Percentiles rank a stretch among this genome's conserved stretches.
These are phyloP conservation scores for Staurois parvus DNA, from an alignment of 2,797 vertebrate species.

Conservation along the genomic window DNA sequence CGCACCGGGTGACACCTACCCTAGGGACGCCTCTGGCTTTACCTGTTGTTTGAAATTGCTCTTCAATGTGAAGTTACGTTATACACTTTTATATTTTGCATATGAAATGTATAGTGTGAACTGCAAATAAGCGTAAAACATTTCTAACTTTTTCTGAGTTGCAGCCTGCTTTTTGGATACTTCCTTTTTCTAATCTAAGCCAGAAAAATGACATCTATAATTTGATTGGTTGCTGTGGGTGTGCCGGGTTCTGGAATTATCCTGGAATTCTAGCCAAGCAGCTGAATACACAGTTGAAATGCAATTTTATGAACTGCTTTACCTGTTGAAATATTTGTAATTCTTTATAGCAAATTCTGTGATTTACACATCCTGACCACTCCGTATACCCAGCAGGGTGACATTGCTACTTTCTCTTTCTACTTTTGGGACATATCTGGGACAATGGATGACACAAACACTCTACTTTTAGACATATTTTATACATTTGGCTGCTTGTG, in stretches of 20 bases:
- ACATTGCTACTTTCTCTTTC: neutral
- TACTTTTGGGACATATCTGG: neutral
- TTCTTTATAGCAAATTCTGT: neutral
- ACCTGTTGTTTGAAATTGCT: too few relatives aligned
- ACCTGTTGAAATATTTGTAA: neutral
- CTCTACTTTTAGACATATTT: neutral
- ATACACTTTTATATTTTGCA: too few relatives aligned
- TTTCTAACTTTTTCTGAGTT: too few relatives aligned
- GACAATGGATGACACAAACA: neutral
- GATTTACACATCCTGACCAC: neutral
- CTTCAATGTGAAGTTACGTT: too few relatives aligned
- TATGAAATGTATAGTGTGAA: neutral
- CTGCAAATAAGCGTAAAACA: neutral
- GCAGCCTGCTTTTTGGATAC: neutral
- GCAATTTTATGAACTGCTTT: neutral
- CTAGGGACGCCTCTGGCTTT: too few relatives aligned
- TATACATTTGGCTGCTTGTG: neutral
- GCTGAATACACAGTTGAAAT: neutral
- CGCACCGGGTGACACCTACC: too few relatives aligned
- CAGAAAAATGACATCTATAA: neutral
- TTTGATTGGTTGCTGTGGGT: neutral
- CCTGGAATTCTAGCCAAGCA: neutral
- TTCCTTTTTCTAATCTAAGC: neutral
- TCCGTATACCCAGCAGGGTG: neutral
- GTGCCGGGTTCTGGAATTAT: neutral